phyloP scores from a whole-genome alignment of 2,888 invertebrate genomes.

The Pyrocoelia pectoralis region DNA sequence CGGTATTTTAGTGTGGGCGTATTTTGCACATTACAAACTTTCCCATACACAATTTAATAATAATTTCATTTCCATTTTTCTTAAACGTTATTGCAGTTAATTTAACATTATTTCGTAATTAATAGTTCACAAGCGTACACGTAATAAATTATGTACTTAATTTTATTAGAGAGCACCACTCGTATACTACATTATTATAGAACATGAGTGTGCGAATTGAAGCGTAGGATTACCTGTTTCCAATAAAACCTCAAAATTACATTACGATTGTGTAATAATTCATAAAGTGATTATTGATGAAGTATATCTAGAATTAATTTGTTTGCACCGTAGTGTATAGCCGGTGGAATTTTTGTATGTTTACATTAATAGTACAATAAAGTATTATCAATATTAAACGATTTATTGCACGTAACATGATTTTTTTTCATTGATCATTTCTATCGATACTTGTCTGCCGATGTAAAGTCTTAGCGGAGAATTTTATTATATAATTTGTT shows the following conservation, averaged over 20 bases:
- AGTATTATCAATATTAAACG: no score
- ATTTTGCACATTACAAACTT: constrained; percentile 8
- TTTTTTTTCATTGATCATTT: no score
- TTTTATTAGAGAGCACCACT: constrained; percentile 19
- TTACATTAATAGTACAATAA: no score
- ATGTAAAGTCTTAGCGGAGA: no score
- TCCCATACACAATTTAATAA: neutral
- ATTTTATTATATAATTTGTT: no score
- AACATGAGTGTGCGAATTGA: constrained; percentile 2
- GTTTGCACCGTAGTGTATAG: neutral
- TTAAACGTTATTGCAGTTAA: neutral
- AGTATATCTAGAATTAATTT: neutral
- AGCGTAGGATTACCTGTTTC: constrained; percentile 17
- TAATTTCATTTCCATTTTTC: neutral
- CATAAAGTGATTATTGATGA: constrained; percentile 20
- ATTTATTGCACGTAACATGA: no score
- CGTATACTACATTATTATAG: neutral
- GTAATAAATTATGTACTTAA: constrained; percentile 23
- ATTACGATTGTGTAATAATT: constrained; percentile 14
- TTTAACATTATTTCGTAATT: neutral
- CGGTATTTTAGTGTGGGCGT: constrained; percentile 13
- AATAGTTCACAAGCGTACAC: neutral
- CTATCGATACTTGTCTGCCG: no score
- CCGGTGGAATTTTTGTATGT: no score
- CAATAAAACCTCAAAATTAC: constrained; percentile 27